A percentile compares a stretch with the other conserved stretches of the same genome.
Conservation (phyloP, 1,140 invertebrate genomes). For the Aphelenchoides besseyi region DNA sequence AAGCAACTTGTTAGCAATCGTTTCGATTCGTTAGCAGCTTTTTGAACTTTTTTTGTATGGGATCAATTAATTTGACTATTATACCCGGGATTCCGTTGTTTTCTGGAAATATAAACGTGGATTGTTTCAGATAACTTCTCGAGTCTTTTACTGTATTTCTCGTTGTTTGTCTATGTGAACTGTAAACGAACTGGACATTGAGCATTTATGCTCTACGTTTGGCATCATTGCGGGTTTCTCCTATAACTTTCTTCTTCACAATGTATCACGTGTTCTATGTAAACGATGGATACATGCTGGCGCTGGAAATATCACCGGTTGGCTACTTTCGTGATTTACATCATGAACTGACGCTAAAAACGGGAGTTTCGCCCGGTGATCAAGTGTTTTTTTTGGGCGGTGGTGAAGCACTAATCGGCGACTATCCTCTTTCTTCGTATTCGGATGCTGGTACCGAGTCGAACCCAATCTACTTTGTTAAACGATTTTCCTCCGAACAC, state of each 20-base stretch:
- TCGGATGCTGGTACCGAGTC: slow-evolving; percentile 33
- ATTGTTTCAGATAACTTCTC: too few species aligned
- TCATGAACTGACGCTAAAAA: slow-evolving; percentile 17
- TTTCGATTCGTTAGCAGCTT: too few species aligned
- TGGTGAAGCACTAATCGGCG: slow-evolving; percentile 31
- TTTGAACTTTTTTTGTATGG: too few species aligned
- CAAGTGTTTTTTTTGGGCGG: slow-evolving; percentile 39
- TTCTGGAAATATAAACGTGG: too few species aligned
- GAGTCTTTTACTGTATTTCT: background rate
- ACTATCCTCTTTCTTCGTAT: slow-evolving; percentile 27
- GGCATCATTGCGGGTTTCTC: background rate
- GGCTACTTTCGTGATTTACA: slow-evolving; percentile 41
- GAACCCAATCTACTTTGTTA: slow-evolving; percentile 41
- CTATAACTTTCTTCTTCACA: background rate
- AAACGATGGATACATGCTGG: slow-evolving; percentile 42
- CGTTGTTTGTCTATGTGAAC: background rate
- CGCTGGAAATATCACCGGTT: slow-evolving; percentile 36
- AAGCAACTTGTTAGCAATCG: too few species aligned
- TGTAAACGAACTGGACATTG: background rate
- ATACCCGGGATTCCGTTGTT: too few species aligned
- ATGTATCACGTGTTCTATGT: slow-evolving; percentile 48
- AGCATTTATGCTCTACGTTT: background rate
- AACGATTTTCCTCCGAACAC: slow-evolving; percentile 30
- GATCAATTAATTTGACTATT: too few species aligned
- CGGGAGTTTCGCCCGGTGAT: slow-evolving; percentile 1